phyloP scores from a whole-genome alignment of 2,888 invertebrate genomes.

The Stenodema calcarata region DNA sequence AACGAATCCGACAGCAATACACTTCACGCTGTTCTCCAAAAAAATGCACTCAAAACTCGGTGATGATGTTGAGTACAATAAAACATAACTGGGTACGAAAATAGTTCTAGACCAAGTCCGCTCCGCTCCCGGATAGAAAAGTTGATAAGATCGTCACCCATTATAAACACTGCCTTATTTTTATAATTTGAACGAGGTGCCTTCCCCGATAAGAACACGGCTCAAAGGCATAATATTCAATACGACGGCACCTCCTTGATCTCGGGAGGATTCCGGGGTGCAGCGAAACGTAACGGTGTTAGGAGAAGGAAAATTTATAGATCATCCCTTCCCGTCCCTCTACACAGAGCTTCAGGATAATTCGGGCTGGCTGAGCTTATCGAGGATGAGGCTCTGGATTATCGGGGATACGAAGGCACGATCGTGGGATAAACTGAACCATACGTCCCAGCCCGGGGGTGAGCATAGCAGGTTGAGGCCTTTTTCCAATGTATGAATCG shows the following conservation, averaged over 20 bases:
- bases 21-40: too few relatives aligned
- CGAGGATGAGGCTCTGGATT: background rate
- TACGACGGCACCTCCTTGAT: background rate
- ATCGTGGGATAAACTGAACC: background rate
- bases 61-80: too few relatives aligned
- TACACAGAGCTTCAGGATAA: background rate
- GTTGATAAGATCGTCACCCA: background rate
- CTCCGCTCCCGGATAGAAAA: background rate
- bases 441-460: background rate
- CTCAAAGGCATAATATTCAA: background rate
- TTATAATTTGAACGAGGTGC: background rate
- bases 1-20: too few relatives aligned
- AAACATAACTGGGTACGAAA: too few relatives aligned
- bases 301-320: background rate
- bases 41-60: too few relatives aligned
- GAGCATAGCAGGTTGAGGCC: background rate
- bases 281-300: constrained; percentile 11
- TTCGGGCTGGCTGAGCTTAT: background rate
- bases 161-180: background rate
- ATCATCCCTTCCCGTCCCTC: background rate
- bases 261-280: background rate
- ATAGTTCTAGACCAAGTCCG: background rate
- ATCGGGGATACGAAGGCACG: background rate
- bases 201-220: background rate
- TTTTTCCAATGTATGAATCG: background rate